Percentiles rank a stretch among this genome's conserved stretches.
phyloP scores from a whole-genome alignment of 2,888 invertebrate genomes.

The Mayetiola destructor region DNA sequence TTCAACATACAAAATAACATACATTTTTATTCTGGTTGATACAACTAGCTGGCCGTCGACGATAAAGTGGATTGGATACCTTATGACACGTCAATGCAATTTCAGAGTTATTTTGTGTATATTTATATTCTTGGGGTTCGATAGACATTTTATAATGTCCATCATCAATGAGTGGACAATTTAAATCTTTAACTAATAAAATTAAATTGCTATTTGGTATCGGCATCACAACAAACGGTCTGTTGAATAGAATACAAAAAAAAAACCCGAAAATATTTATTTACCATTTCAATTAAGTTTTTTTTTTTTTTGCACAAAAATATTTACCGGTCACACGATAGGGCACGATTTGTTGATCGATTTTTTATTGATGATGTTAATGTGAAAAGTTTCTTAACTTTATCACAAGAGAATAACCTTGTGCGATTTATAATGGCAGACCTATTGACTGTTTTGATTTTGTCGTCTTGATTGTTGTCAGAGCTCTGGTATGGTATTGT shows the following conservation, averaged over 20 bases:
- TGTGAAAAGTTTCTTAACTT: conserved; percentile 46
- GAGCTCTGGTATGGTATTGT: not conserved
- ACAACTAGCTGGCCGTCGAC: conserved; percentile 29
- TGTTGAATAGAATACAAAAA: conserved; percentile 22
- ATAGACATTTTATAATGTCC: conserved; percentile 35
- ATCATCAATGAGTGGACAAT: conserved; percentile 38
- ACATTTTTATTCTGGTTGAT: conserved; percentile 63
- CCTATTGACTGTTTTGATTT: conserved; percentile 47
- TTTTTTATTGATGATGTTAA: conserved; percentile 36
- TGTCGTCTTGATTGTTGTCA: conserved; percentile 28
- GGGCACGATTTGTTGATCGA: conserved; percentile 37
- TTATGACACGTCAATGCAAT: not conserved
- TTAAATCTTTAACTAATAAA: conserved; percentile 56
- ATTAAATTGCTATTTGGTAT: conserved; percentile 67
- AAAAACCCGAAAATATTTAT: conserved; percentile 2
- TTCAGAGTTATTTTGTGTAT: conserved; percentile 22
- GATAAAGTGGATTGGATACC: not conserved
- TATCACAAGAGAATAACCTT: conserved; percentile 71
- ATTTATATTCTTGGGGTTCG: conserved; percentile 36
- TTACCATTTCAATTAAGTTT: not conserved
- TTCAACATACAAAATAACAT: conserved; percentile 20
- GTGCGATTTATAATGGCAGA: conserved; percentile 58
- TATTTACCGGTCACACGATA: conserved; percentile 32
- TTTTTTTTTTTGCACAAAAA: not conserved
- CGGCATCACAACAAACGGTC: conserved; percentile 57